Conservation (phyloP, 2,888 invertebrate genomes). For the Noctua janthina region DNA sequence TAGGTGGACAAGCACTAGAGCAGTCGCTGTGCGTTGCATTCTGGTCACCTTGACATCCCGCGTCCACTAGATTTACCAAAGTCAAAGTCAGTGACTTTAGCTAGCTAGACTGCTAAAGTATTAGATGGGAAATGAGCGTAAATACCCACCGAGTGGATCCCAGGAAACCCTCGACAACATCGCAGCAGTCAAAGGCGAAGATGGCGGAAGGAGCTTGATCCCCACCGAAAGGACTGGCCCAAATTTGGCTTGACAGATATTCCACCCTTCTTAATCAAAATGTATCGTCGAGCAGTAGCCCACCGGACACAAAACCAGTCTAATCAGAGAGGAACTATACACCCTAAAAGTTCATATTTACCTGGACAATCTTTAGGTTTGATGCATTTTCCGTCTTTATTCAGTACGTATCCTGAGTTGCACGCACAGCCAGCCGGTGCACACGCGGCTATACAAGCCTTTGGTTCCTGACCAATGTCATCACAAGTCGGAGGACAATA, state of each 20-base stretch:
- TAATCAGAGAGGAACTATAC: too few relatives aligned
- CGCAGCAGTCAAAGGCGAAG: too few relatives aligned
- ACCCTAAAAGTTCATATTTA: not conserved
- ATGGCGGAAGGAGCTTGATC: not conserved
- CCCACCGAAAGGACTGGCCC: not conserved
- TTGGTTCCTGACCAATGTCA: not conserved
- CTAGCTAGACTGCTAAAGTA: too few relatives aligned
- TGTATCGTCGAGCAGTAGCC: too few relatives aligned
- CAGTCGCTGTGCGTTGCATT: not conserved
- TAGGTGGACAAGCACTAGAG: slow-evolving; percentile 15
- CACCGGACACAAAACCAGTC: too few relatives aligned
- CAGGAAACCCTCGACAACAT: too few relatives aligned
- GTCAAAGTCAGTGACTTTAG: not conserved
- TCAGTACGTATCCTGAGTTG: slow-evolving; percentile 28
- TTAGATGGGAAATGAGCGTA: too few relatives aligned
- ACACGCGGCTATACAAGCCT: slow-evolving; percentile 42
- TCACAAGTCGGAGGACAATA: slow-evolving; percentile 67
- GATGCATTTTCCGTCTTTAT: slow-evolving; percentile 30
- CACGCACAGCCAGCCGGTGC: slow-evolving; percentile 69
- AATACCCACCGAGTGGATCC: too few relatives aligned
- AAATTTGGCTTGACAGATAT: not conserved
- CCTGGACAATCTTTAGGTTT: slow-evolving; percentile 39
- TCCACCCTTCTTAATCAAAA: too few relatives aligned
- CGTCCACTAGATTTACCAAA: not conserved
- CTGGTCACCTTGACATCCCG: slow-evolving; percentile 9